A percentile compares a stretch with the other conserved stretches of the same genome.
Evolutionary conservation across 1,140 invertebrate species (phyloP).

Genomic region (Babylonia areolata): DNA sequence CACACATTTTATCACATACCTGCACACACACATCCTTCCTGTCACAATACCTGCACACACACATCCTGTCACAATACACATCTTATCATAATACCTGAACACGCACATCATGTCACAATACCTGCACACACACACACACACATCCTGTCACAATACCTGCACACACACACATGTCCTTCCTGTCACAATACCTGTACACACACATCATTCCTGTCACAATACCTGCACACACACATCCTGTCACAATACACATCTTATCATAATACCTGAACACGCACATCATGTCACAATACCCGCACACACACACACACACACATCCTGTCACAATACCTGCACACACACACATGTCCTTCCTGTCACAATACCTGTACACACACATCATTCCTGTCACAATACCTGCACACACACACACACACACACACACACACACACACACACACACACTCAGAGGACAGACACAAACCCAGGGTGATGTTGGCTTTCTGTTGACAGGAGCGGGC

Average conservation of each 20-base stretch:
- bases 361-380: not conserved
- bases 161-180: constrained; percentile 34
- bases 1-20: too few relatives aligned
- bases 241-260: not conserved
- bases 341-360: not conserved
- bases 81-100: too few relatives aligned
- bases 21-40: too few relatives aligned
- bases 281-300: too few relatives aligned
- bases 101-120: too few relatives aligned
- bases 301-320: not conserved
- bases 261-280: too few relatives aligned
- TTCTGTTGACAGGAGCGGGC: constrained; percentile 47
- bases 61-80: not conserved
- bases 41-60: not conserved
- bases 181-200: constrained; percentile 64
- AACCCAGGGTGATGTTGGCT: constrained; percentile 61
- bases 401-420: not conserved
- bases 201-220: not conserved
- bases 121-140: not conserved
- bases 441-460: too few relatives aligned
- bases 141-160: too few relatives aligned
- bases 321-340: constrained; percentile 64
- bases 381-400: not conserved
- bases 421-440: not conserved
- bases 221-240: not conserved